Evolutionary conservation across 2,113 vertebrate species (phyloP).

Genomic region (Ibidorhyncha struthersii): DNA sequence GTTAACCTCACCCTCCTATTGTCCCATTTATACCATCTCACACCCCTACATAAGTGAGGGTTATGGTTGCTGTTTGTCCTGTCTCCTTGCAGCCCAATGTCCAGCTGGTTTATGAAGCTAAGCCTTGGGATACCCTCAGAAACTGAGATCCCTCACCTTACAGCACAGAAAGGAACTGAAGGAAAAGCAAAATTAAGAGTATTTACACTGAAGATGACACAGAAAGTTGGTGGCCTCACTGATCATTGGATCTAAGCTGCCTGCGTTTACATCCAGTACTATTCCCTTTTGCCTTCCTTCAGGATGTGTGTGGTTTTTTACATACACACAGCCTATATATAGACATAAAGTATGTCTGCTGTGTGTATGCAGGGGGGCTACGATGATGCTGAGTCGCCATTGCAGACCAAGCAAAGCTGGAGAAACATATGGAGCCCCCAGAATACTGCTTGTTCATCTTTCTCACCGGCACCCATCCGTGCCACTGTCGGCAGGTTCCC

Average conservation of each 20-base stretch:
- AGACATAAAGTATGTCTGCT: background rate
- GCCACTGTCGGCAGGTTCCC: background rate
- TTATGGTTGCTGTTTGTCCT: background rate
- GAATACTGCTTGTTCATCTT: background rate
- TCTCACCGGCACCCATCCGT: fast-evolving
- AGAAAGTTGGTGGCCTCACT: background rate
- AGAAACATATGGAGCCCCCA: background rate
- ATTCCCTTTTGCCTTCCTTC: background rate
- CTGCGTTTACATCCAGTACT: background rate
- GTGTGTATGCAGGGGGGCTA: background rate
- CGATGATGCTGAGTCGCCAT: background rate
- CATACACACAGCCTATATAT: background rate
- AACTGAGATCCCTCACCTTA: background rate
- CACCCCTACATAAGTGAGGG: background rate
- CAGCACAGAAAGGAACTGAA: background rate
- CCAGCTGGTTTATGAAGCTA: background rate
- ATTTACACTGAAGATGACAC: background rate
- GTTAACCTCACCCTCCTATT: background rate
- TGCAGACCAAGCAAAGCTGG: background rate
- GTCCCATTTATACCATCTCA: background rate
- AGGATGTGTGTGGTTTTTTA: background rate
- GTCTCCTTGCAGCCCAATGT: fast-evolving
- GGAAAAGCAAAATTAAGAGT: background rate
- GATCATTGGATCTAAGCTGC: background rate
- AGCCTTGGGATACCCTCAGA: background rate